A percentile compares a stretch with the other conserved stretches of the same genome.
Evolutionary conservation across 2,113 vertebrate species (phyloP).

Genomic region (Pungitius pungitius): DNA sequence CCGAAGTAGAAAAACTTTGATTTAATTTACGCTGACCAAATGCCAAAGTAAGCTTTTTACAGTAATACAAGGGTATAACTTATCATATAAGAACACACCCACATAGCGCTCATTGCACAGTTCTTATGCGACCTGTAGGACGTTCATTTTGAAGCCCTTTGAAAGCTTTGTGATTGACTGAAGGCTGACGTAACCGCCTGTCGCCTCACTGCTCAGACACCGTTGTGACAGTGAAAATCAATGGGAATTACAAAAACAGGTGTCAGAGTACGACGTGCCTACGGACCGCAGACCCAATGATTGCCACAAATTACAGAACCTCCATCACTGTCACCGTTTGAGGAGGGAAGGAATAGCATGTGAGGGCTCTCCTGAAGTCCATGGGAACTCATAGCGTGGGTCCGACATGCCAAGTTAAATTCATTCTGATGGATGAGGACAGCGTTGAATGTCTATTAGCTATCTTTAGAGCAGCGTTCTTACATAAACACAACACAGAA

Average conservation of each 20-base stretch:
- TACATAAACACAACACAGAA: conserved; percentile 67
- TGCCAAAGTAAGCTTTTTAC: conserved; percentile 46
- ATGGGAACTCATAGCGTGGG: conserved; percentile 70
- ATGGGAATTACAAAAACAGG: conserved; percentile 75
- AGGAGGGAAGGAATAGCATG: conserved; percentile 43
- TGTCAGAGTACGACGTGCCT: conserved; percentile 68
- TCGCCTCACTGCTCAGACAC: conserved; percentile 38
- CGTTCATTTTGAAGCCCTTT: conserved; percentile 45
- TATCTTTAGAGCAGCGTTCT: conserved; percentile 73
- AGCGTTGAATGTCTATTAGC: conserved; percentile 73
- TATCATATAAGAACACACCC: conserved; percentile 41
- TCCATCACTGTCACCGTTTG: conserved; percentile 75
- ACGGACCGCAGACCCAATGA: conserved; percentile 72
- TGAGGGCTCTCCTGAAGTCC: conserved; percentile 67
- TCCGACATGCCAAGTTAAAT: conserved; percentile 77
- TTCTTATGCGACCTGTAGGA: conserved; percentile 9
- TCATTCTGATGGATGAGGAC: conserved; percentile 81
- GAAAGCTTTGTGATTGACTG: conserved; percentile 50
- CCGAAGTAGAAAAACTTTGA: conserved; percentile 32
- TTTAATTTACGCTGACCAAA: conserved; percentile 36
- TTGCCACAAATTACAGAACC: conserved; percentile 76
- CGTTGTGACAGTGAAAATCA: conserved; percentile 68
- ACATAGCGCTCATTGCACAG: conserved; percentile 14
- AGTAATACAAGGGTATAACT: conserved; percentile 33
- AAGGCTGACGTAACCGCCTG: conserved; percentile 62